Evolutionary conservation across 2,113 vertebrate genomes (phyloP), one percentile per base, ranked within the genome.

Genomic region (Noturus placidus): DNA sequence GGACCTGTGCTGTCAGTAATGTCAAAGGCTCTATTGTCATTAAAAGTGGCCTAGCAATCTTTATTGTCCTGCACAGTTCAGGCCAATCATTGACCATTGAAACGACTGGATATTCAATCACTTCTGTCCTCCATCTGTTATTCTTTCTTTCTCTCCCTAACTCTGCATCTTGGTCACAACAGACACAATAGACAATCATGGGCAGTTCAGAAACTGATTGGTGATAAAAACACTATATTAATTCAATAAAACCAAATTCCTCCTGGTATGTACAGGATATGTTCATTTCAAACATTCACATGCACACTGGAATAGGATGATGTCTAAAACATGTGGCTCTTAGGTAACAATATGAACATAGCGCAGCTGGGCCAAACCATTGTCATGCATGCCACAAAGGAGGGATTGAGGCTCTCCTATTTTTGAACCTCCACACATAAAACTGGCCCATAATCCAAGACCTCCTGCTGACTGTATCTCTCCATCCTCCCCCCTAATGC

Each of bases 1-100:
- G 89, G 90, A 50, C 91, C 91, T 92, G 92, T 90, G 85, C 57
- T 92, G 93, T 95, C 89, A 86, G 89, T 87, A 76, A 89, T 91
- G 90, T 91, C 95, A 96, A 93, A 95, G 93, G 91, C 89, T 88
- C 94, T 92, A 95, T 96, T 96, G 95, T 96, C 92, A 93, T 92
- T 92, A 92, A 70, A 92, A 94, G 91, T 83, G 92, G 88, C 89
- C 86, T 63, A 89, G 92, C 92, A 89, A 90, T 92, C 86, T 89
- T 94, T 90, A 92, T 96, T 95, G 93, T 95, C 88, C 90, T 86
- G 42, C 89, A 91, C 91, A 90, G 92, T 93, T 93, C 93, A 93
- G 92, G 91, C 91, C 91, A 91, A 91, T 92, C 90, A 35, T 86
- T 93, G 92, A 89, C 89, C 91, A 93, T 91, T 93, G 87, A 93